Percentiles rank a stretch among this genome's conserved stretches.
These are phyloP conservation scores for Sebastes nivosus DNA, from an alignment of 2,797 vertebrate species.

Conservation along the genomic window DNA sequence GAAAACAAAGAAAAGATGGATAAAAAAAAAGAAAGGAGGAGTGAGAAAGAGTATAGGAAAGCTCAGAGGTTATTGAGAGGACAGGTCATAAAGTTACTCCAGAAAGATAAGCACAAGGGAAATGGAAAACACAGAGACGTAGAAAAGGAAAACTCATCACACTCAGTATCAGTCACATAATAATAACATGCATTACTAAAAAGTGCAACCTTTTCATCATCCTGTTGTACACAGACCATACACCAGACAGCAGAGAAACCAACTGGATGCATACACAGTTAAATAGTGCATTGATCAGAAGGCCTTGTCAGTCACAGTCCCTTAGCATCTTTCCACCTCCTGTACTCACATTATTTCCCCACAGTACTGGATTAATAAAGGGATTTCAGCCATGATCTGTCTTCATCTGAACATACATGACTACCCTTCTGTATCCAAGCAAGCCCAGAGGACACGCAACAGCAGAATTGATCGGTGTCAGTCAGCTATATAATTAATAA, in stretches of 20 bases:
- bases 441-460: slow-evolving; percentile 26
- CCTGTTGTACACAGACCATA: neutral
- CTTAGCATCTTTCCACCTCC: slow-evolving; percentile 18
- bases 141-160: slow-evolving; percentile 34
- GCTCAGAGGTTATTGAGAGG: slow-evolving; percentile 13
- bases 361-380: slow-evolving; percentile 16
- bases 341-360: slow-evolving; percentile 39
- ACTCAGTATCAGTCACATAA: slow-evolving; percentile 44
- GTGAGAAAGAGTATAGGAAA: neutral
- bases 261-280: slow-evolving; percentile 30
- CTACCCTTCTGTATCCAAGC: slow-evolving; percentile 5
- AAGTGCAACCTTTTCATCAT: slow-evolving; percentile 33
- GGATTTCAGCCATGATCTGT: slow-evolving; percentile 32
- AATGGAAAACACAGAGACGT: slow-evolving; percentile 3
- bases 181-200: slow-evolving; percentile 45
- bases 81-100: neutral
- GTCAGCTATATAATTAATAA: slow-evolving; percentile 34
- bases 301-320: slow-evolving; percentile 26
- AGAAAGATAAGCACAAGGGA: neutral
- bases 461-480: slow-evolving; percentile 44
- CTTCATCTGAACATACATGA: slow-evolving; percentile 27
- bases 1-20: slow-evolving; percentile 30
- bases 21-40: neutral
- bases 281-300: slow-evolving; percentile 57
- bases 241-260: slow-evolving; percentile 9